Evolutionary conservation across 2,888 invertebrate species (phyloP), one percentile per base, ranked within the genome.

Genomic region (Acheta domesticus): DNA sequence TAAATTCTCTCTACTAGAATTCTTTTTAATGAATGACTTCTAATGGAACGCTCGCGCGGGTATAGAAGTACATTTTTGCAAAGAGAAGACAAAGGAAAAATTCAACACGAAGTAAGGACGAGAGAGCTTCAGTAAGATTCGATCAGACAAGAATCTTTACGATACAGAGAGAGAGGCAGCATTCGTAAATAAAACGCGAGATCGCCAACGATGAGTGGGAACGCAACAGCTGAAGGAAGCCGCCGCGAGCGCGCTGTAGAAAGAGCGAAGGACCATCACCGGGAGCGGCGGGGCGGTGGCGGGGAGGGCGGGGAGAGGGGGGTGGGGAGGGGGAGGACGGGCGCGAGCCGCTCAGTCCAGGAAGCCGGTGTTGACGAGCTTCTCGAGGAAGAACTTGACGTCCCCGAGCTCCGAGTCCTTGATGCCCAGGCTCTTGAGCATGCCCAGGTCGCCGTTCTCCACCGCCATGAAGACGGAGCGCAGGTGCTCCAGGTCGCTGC

Each of bases 381-480:
- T 96, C 89, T 97, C 97, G 85, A 97, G 91, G 91, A 97, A 97
- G 89, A 97, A 97, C 87, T 97, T 97, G 80, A 97, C 96, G 86
- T 97, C 97, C 21, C 96, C 96, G 82, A 97, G 90, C 86, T 97
- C 97, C 0, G 96, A 96, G 87, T 97, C 97, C 88, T 97, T 96
- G 87, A 97, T 97, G 83, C 97, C 97, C 82, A 97, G 90, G 16
- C 96, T 96, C 86, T 96, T 96, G 81, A 97, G 89, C 94, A 96
- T 96, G 81, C 96, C 96, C 82, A 97, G 90, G 87, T 97, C 97
- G 19, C 97, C 97, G 86, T 96, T 96, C 87, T 97, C 97, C 50
- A 97, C 96, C 14, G 97, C 97, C 93, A 96, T 95, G 88, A 97
- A 96, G 49, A 97, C 96, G 2, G 96, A 96, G 86, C 97, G 94